Percentiles rank a stretch among this genome's conserved stretches.
Conservation (phyloP, 2,797 vertebrate species). For the Sebastiscus tertius region DNA sequence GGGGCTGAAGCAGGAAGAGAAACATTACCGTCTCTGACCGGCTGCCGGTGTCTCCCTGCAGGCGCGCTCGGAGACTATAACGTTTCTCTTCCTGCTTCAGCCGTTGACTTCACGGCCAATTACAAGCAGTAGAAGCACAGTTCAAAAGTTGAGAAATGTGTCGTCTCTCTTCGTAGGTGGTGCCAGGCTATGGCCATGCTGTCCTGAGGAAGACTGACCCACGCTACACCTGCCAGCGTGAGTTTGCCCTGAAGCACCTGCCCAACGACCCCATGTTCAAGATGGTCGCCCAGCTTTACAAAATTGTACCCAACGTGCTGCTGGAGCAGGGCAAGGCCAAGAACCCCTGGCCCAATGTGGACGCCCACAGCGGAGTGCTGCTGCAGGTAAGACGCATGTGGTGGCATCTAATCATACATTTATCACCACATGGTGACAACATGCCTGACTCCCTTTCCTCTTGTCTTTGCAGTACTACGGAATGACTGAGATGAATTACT, state of each 20-base stretch:
- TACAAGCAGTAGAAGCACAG: background rate
- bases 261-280: slow-evolving; percentile 97
- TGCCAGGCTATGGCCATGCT: slow-evolving; percentile 95
- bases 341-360: slow-evolving; percentile 99
- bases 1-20: too few relatives aligned
- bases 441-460: background rate
- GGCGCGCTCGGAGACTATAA: too few relatives aligned
- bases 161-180: slow-evolving; percentile 82
- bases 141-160: background rate
- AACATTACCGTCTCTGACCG: too few relatives aligned
- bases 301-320: slow-evolving; percentile 95
- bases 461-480: slow-evolving; percentile 88
- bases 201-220: slow-evolving; percentile 97
- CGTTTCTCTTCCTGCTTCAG: too few relatives aligned
- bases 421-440: background rate
- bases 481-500: slow-evolving; percentile 99
- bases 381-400: slow-evolving; percentile 86
- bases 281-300: slow-evolving; percentile 95
- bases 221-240: slow-evolving; percentile 94
- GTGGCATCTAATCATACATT: background rate
- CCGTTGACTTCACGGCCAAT: background rate
- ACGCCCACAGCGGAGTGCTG: slow-evolving; percentile 96
- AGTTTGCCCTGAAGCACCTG: slow-evolving; percentile 96
- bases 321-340: slow-evolving; percentile 99
- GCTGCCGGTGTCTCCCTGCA: too few relatives aligned